Evolutionary conservation across 2,113 vertebrate species (phyloP), one percentile per base, ranked within the genome.

Genomic region (Indri indri): DNA sequence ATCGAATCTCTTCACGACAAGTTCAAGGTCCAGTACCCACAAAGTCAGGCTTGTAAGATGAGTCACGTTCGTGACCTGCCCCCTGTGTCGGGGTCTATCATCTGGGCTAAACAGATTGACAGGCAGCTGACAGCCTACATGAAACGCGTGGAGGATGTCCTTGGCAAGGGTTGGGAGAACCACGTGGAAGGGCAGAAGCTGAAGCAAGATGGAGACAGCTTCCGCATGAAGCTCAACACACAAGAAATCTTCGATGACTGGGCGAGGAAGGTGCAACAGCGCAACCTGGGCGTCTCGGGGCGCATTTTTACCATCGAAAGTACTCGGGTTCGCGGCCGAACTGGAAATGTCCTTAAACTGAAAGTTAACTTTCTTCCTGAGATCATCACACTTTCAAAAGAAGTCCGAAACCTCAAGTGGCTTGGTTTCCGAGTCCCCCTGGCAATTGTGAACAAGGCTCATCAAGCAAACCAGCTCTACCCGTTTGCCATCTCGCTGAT

Each of bases 31-130:
- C 99, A 99, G 79, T 99, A 99, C 96, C 99, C 99, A 0, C 99
- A 99, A 98, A 99, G 99, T 83, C 99, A 99, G 70, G 99, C 99
- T 0, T 99, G 99, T 71, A 99, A 99, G 98, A 99, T 99, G 99
- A 99, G 99, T 97, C 99, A 99, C 0, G 99, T 99, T 50, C 99
- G 99, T 0, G 99, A 99, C 97, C 97, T 99, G 94, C 99, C 99
- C 0, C 99, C 99, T 0, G 99, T 99, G 63, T 99, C 99, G 0
- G 99, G 99, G 30, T 99, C 99, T 73, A 99, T 99, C 87, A 99
- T 99, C 98, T 99, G 99, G 99, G 99, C 99, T 10, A 99, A 99
- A 96, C 99, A 99, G 98, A 99, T 99, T 4, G 99, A 99, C 95
- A 98, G 99, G 7, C 99, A 99, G 98, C 99, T 99, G 85, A 99